Percentiles rank a stretch among this genome's conserved stretches.
Evolutionary conservation across 2,113 vertebrate genomes (phyloP).

Genomic region (Dolichotis patagonum): DNA sequence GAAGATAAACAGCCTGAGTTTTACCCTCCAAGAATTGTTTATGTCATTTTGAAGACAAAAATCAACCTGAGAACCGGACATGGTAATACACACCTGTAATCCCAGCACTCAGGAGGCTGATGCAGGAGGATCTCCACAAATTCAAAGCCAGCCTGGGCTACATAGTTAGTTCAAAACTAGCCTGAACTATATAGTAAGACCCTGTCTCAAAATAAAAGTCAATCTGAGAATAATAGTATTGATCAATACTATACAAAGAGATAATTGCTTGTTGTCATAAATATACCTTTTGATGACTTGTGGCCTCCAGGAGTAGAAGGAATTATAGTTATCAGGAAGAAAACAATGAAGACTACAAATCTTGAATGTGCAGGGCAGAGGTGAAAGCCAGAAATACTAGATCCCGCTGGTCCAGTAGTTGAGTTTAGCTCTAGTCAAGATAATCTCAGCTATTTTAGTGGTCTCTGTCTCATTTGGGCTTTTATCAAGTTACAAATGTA

Average conservation of each 20-base stretch:
- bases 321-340: not conserved
- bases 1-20: not conserved
- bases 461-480: not conserved
- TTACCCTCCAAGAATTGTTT: constrained; percentile 70
- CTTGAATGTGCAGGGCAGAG: constrained; percentile 24
- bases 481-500: constrained; percentile 14
- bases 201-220: not conserved
- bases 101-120: not conserved
- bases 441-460: constrained; percentile 51
- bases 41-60: constrained; percentile 38
- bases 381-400: constrained; percentile 57
- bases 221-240: constrained; percentile 42
- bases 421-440: constrained; percentile 53
- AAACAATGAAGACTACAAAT: not conserved
- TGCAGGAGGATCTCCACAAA: not conserved
- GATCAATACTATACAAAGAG: not conserved
- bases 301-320: constrained; percentile 4
- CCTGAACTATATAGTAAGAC: not conserved
- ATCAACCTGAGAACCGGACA: not conserved
- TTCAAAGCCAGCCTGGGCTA: not conserved
- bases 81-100: not conserved
- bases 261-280: not conserved
- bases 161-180: not conserved
- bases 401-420: constrained; percentile 13
- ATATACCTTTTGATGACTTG: constrained; percentile 52